Base-by-base conservation (phyloP, 2,797 vertebrate genomes). In the Hozukius guyotensis region DNA sequence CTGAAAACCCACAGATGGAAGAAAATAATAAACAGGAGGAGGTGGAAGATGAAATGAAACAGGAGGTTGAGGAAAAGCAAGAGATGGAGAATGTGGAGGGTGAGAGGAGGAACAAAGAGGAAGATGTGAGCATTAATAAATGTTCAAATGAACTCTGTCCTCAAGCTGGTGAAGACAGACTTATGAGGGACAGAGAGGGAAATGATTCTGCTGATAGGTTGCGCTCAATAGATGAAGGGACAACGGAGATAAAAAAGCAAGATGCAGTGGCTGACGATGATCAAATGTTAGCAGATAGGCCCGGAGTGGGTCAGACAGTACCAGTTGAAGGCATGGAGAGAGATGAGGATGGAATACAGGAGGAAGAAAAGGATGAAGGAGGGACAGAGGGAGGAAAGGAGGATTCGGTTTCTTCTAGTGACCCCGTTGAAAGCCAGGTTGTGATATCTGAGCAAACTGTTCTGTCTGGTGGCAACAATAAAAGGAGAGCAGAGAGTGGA, bases 351-450 rank as follows among this genome's bases (percentile, higher is more conserved):
- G 55, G 11, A 53, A 42, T 3, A 56, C 8, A 25, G 18, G 57
- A 63, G 46, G 42, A n/a, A 31, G 27, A 53, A 22, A 71, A 20
- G 24, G 63, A 29, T 22, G 59, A 63, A 72, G 18, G 46, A 76
- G 34, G 61, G 24, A 71, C 12, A 6, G 3, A 18, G 82, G 65
- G 2, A 71, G 63, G 24, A 31, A 24, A 0, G 8, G 71, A 77
- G 4, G 5, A 8, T 60, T 57, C 55, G 11, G 38, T 25, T 57
- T 49, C 31, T 0, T 5, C 42, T 0, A 10, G 9, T 31, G 76
- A 78, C 12, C 53, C 61, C 34, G 57, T 34, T n/a, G 57, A 80
- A 31, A 69, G 27, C 70, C 42, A 59, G n/a, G 25, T 12, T 69
- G 31, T 73, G 55, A 32, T 8, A 27, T 49, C 72, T 46, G 82